These are phyloP conservation scores for Hippocampus mohnikei DNA, from an alignment of 2,113 vertebrate species.

Conservation along the genomic window DNA sequence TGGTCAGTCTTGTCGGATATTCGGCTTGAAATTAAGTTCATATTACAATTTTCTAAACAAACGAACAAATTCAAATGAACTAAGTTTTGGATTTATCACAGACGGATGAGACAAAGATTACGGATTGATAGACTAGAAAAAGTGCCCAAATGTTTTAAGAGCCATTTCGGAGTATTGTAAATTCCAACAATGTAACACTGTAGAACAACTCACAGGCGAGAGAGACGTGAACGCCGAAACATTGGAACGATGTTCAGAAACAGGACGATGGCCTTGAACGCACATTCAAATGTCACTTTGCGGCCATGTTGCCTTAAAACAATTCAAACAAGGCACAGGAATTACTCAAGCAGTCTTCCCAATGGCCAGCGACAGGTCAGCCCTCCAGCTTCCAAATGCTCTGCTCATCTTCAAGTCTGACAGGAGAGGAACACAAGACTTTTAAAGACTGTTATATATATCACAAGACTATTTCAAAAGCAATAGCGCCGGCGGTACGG, in stretches of 20 bases:
- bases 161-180: not conserved
- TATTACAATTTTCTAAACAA: no score
- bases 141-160: not conserved
- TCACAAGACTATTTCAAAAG: not conserved
- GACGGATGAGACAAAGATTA: not conserved
- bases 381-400: constrained; percentile 5
- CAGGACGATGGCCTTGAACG: not conserved
- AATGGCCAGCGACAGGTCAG: not conserved
- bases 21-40: no score
- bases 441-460: no score
- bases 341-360: no score
- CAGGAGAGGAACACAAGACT: constrained; percentile 11
- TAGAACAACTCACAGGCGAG: not conserved
- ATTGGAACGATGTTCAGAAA: not conserved
- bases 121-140: not conserved
- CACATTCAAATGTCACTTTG: not conserved
- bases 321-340: not conserved
- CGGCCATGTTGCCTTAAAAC: not conserved
- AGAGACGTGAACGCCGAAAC: not conserved
- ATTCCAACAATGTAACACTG: not conserved
- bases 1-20: not conserved
- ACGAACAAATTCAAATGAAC: not conserved
- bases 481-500: not conserved
- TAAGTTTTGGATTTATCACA: not conserved
- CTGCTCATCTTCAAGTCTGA: constrained; percentile 39